Evolutionary conservation across 2,888 invertebrate genomes (phyloP), one percentile per base, ranked within the genome.

Genomic region (Suillia variegata): DNA sequence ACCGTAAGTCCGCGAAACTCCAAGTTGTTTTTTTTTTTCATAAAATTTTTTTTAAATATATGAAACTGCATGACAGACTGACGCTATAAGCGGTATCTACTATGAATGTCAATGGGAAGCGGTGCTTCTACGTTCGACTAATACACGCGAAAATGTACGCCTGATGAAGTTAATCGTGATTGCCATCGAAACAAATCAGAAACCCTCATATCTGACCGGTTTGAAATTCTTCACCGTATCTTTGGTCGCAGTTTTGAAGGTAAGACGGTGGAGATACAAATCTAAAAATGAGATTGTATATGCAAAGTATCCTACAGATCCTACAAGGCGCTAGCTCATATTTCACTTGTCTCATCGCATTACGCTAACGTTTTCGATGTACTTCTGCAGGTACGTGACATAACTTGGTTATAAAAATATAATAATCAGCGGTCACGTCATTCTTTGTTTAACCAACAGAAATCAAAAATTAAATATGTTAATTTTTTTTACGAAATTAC

Each of bases 281-380:
- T 21, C 12, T 12, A 6, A 2, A 21, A 3, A 1, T 17, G 5
- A 13, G 2, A 0, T 3, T n/a, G 20, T 12, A 55, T 34, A 21
- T 45, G 8, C 12, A 45, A 38, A 56, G 54, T 15, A 31, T 1
- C 33, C 58, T 56, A 2, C 22, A 77, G 77, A 70, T 77, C 42
- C 58, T 77, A 18, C 73, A 71, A 61, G 78, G 71, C 8, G 75
- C 76, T 26, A 72, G 68, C 54, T 77, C 78, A 1, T 77, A 78
- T 57, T 78, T 78, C 34, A 77, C 78, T 1, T 77, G 71, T 55
- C 67, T 77, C 18, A 75, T 69, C 15, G 71, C 79, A 6, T 66
- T 77, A 49, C 76, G 74, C 17, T 70, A 58, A 61, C 12, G 12
- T n/a, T n/a, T n/a, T n/a, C n/a, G n/a, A n/a, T n/a, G n/a, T n/a